Percentiles rank a stretch among this genome's conserved stretches.
phyloP scores from a whole-genome alignment of 2,797 vertebrate species.

The Nannoperca obscura region DNA sequence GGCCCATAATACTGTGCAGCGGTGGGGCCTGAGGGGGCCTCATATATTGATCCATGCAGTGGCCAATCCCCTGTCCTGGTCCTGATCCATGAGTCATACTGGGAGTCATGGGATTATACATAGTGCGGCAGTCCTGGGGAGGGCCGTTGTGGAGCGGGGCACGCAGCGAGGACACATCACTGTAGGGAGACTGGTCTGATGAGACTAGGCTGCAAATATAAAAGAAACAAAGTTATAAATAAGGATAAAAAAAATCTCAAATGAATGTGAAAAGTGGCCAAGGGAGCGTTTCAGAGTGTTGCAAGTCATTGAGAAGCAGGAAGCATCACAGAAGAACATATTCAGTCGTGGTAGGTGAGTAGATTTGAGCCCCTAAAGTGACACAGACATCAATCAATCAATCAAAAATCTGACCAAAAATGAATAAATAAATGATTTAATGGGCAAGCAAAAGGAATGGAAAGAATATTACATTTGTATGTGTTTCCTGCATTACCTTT shows the following conservation, averaged over 20 bases:
- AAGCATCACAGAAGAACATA: not conserved
- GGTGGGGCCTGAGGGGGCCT: slow-evolving; percentile 86
- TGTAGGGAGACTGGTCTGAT: slow-evolving; percentile 80
- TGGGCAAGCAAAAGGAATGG: no score
- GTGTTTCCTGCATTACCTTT: not conserved
- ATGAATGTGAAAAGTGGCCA: not conserved
- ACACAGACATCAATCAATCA: not conserved
- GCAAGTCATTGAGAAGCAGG: not conserved
- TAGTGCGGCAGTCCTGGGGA: slow-evolving; percentile 80
- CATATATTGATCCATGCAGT: slow-evolving; percentile 92
- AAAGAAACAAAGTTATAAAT: not conserved
- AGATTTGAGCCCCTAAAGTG: not conserved
- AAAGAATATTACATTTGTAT: no score
- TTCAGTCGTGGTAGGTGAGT: not conserved
- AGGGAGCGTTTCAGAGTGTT: not conserved
- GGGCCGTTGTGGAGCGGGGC: slow-evolving; percentile 74
- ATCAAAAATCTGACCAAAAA: not conserved
- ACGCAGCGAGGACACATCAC: slow-evolving; percentile 81
- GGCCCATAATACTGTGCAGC: slow-evolving; percentile 84
- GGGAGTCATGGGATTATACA: slow-evolving; percentile 91
- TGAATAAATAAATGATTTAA: not conserved
- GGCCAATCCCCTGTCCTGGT: slow-evolving; percentile 77
- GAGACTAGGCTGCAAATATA: slow-evolving; percentile 74
- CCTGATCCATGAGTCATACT: slow-evolving; percentile 81
- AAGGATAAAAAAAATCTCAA: not conserved